Base-by-base conservation (phyloP, 2,888 invertebrate genomes). In the Zaprionus bogoriensis region DNA sequence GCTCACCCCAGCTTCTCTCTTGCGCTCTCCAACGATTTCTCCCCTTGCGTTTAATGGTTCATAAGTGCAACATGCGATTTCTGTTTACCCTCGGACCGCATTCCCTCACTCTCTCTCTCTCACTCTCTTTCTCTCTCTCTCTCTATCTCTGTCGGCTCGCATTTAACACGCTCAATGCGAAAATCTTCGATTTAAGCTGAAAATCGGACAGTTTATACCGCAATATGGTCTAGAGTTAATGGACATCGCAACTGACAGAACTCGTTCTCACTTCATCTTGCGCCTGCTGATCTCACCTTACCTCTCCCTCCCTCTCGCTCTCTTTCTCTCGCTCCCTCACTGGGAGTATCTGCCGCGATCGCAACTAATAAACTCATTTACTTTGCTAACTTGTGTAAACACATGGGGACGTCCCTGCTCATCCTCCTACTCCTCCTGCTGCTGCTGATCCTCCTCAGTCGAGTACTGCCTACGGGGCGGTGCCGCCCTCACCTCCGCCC, bases 361-460 rank as follows among this genome's bases (percentile, higher is more conserved):
- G 17, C 17, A 58, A 54, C 81, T 83, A 86, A 83, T 83, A 83
- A 83, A 83, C 86, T 81, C 77, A 83, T 83, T 86, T 86, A 62
- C 65, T 55, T 67, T 58, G 68, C 66, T 86, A 83, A 83, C 65
- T 73, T 75, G 70, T 51, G 61, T 67, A 83, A 86, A 86, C 74
- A 86, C 70, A 83, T 71, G 62, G 78, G 84, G 63, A 54, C 69
- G 60, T 28, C 67, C 77, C 79, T 77, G 68, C 76, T 72, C 76
- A 77, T 86, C 80, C 83, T 72, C 83, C 82, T 75, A 36, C 46
- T 38, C 14, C n/a, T 27, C 60, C 38, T 20, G 30, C 3, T 14
- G 32, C 32, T n/a, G n/a, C n/a, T n/a, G n/a, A n/a, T n/a, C n/a
- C n/a, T n/a, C n/a, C n/a, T n/a, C n/a, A n/a, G n/a, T n/a, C n/a